These are phyloP conservation scores for Caenorhabditis wallacei DNA, from an alignment of 2,888 invertebrate genomes.

Conservation along the genomic window DNA sequence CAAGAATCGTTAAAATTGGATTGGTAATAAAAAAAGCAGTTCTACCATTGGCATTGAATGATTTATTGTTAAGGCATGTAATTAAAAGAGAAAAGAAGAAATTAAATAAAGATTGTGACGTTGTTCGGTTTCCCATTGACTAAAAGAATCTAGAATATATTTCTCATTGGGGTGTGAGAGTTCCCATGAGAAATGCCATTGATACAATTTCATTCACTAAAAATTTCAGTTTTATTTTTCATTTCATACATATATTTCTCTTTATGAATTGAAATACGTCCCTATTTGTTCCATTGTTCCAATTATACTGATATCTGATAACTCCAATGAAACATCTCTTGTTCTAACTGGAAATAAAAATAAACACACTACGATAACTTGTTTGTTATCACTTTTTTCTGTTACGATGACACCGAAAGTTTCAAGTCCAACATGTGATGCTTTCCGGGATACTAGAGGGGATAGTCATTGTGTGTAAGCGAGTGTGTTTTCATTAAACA, in stretches of 20 bases:
- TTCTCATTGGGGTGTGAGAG: not conserved
- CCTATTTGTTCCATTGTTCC: not conserved
- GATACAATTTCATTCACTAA: too few relatives aligned
- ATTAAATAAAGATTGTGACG: not conserved
- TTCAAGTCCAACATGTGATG: conserved; percentile 33
- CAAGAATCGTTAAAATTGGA: not conserved
- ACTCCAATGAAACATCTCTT: not conserved
- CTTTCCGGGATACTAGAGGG: conserved; percentile 14
- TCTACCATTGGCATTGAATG: not conserved
- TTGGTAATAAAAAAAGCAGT: not conserved
- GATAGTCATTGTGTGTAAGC: conserved; percentile 16
- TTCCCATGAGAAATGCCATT: too few relatives aligned
- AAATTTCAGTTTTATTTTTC: not conserved
- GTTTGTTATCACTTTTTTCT: conserved; percentile 22
- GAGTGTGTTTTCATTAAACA: conserved; percentile 39
- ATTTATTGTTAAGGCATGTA: not conserved
- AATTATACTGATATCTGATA: not conserved
- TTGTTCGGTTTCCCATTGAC: not conserved
- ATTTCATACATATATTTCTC: too few relatives aligned
- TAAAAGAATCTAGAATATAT: not conserved
- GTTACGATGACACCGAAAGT: conserved; percentile 30
- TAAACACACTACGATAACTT: conserved; percentile 4
- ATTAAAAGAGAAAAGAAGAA: not conserved
- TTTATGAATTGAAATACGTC: not conserved
- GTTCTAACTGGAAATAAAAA: not conserved